Evolutionary conservation across 1,140 invertebrate species (phyloP).

Genomic region (Manduca sexta): DNA sequence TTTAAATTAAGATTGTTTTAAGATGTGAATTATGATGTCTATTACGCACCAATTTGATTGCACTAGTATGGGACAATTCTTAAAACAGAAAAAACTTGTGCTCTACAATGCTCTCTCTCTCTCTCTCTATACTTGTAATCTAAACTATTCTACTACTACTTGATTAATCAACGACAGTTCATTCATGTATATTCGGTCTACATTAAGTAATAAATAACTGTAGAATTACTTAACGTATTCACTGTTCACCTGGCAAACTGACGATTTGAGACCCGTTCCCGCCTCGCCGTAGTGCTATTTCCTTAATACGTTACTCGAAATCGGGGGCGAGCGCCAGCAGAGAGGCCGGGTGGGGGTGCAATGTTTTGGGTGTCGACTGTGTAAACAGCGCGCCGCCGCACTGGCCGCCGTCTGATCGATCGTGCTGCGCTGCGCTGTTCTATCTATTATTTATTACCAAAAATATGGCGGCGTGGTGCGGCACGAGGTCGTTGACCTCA

Average conservation of each 20-base stretch:
- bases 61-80: no score
- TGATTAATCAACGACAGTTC: not conserved
- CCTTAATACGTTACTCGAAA: slow-evolving; percentile 7
- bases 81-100: no score
- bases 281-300: not conserved
- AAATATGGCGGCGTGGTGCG: slow-evolving; percentile 66
- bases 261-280: not conserved
- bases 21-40: not conserved
- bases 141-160: no score
- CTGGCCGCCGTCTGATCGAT: slow-evolving; percentile 54
- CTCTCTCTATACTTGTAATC: no score
- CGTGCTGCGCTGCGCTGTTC: slow-evolving; percentile 51
- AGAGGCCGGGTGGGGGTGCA: slow-evolving; percentile 37
- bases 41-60: not conserved
- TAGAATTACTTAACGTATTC: no score
- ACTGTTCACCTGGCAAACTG: not conserved
- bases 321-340: not conserved
- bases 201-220: no score
- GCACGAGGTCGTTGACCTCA: slow-evolving; percentile 54
- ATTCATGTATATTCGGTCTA: no score
- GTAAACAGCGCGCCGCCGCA: slow-evolving; percentile 50
- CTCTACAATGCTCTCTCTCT: no score
- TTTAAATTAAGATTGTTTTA: not conserved
- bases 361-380: slow-evolving; percentile 52
- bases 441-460: slow-evolving; percentile 68